These are phyloP conservation scores for Rhaphigaster nebulosa DNA, from an alignment of 2,888 invertebrate species.

Conservation along the genomic window DNA sequence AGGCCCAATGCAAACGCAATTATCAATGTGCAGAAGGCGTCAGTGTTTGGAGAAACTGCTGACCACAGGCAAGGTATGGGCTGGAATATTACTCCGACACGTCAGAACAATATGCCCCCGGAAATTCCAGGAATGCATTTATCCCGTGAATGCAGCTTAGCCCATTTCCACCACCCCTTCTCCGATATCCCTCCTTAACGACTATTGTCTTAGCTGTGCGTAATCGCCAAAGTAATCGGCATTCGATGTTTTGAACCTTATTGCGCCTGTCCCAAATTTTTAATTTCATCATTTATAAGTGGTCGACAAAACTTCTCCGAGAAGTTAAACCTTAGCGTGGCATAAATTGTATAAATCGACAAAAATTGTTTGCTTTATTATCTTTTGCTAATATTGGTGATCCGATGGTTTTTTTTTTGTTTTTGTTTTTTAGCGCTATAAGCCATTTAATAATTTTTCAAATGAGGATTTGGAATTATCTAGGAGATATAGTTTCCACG, in stretches of 20 bases:
- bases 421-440: too few species aligned
- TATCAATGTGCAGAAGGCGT: background rate
- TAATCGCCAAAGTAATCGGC: background rate
- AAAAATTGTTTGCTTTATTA: too few species aligned
- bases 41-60: background rate
- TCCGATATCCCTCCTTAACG: background rate
- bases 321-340: too few species aligned
- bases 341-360: too few species aligned
- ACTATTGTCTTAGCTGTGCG: background rate
- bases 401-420: too few species aligned
- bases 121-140: constrained; percentile 16
- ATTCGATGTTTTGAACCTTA: background rate
- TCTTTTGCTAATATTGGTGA: too few species aligned
- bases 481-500: too few species aligned
- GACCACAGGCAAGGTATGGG: background rate
- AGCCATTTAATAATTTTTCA: too few species aligned
- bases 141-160: background rate
- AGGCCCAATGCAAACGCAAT: background rate
- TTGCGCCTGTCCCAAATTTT: background rate
- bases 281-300: too few species aligned
- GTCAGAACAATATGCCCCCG: background rate
- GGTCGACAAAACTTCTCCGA: too few species aligned
- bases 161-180: background rate
- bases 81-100: background rate
- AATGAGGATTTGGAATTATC: too few species aligned